A percentile compares a stretch with the other conserved stretches of the same genome.
These are phyloP conservation scores for Myrmophylax atrothorax DNA, from an alignment of 2,113 vertebrate species.

Conservation along the genomic window DNA sequence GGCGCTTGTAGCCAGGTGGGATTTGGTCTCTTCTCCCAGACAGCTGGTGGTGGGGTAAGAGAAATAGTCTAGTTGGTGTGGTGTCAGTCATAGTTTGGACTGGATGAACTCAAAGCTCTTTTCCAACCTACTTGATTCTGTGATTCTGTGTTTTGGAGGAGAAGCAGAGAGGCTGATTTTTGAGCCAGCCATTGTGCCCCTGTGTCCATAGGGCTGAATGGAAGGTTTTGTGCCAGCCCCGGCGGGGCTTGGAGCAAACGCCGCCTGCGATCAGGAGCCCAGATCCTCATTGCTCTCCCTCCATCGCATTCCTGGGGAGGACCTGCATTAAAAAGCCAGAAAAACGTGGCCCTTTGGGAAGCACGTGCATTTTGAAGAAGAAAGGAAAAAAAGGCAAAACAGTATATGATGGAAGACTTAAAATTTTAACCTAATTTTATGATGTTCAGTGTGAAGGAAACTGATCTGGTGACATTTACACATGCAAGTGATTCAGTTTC, in stretches of 20 bases:
- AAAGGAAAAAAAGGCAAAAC: background rate
- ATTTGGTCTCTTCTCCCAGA: background rate
- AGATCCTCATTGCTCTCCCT: no score
- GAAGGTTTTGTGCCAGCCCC: background rate
- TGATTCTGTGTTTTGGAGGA: background rate
- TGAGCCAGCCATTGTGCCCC: background rate
- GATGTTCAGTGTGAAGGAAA: background rate
- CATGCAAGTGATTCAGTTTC: rapidly evolving
- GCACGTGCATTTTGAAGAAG: background rate
- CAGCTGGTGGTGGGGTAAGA: background rate
- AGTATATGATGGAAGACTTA: background rate
- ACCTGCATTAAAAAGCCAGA: no score
- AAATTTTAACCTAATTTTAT: background rate
- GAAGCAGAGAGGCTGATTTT: background rate
- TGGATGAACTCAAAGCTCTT: background rate
- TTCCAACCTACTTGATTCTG: background rate
- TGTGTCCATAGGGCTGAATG: background rate
- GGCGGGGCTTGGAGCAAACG: background rate
- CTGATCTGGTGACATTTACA: background rate
- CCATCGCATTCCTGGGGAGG: rapidly evolving
- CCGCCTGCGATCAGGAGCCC: background rate
- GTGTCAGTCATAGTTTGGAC: background rate
- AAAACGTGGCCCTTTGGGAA: background rate
- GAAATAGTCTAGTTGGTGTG: background rate
- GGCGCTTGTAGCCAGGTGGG: no score